Evolutionary conservation across 2,888 invertebrate species (phyloP).

Genomic region (Chelonus formosanus): DNA sequence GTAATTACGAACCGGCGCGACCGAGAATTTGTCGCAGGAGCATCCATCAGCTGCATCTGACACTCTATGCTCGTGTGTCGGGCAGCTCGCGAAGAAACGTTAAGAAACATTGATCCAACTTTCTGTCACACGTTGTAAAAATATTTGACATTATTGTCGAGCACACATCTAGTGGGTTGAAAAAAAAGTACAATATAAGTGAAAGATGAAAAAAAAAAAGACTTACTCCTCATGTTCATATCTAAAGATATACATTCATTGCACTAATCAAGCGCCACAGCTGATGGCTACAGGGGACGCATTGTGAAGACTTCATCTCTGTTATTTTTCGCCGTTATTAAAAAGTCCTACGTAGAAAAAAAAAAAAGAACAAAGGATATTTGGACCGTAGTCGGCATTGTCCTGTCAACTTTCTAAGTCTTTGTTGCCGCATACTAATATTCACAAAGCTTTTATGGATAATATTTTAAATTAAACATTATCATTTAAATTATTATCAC

Average conservation of each 20-base stretch:
- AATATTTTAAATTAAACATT: slow-evolving; percentile 2
- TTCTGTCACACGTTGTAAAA: slow-evolving; percentile 16
- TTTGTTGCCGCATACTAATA: slow-evolving; percentile 26
- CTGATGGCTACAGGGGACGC: slow-evolving; percentile 24
- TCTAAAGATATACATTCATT: slow-evolving; percentile 10
- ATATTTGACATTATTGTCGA: slow-evolving; percentile 22
- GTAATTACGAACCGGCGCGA: slow-evolving; percentile 63
- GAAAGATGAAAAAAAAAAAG: background rate
- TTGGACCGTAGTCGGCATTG: slow-evolving; percentile 21
- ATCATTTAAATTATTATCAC: too few relatives aligned
- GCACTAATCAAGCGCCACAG: slow-evolving; percentile 27
- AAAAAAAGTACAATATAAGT: slow-evolving; percentile 7
- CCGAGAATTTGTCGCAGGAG: slow-evolving; percentile 63
- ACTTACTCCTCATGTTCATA: background rate
- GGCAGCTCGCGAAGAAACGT: slow-evolving; percentile 14
- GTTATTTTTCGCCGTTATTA: slow-evolving; percentile 64
- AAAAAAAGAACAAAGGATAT: slow-evolving; percentile 27
- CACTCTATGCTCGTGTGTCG: slow-evolving; percentile 10
- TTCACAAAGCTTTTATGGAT: background rate
- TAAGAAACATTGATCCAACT: slow-evolving; percentile 29
- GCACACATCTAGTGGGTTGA: background rate
- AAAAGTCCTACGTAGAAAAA: slow-evolving; percentile 44
- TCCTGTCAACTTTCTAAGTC: slow-evolving; percentile 26
- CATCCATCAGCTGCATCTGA: slow-evolving; percentile 37
- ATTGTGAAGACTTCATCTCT: slow-evolving; percentile 47